phyloP scores from a whole-genome alignment of 2,888 invertebrate species.

The Meandrusa payeni region DNA sequence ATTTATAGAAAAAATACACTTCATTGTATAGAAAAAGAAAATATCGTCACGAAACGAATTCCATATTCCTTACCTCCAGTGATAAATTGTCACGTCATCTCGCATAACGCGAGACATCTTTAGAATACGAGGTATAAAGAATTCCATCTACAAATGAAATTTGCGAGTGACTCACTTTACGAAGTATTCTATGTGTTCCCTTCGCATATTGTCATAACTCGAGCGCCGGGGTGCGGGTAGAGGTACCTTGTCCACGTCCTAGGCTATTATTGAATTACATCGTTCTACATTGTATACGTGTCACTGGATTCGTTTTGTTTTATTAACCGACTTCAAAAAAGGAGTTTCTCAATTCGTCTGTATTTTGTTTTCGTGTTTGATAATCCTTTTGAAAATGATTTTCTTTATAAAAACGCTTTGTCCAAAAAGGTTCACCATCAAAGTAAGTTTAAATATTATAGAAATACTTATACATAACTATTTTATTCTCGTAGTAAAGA shows the following conservation, averaged over 20 bases:
- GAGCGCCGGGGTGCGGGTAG: constrained; percentile 1
- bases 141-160: constrained; percentile 24
- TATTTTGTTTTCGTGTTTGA: background rate
- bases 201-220: constrained; percentile 18
- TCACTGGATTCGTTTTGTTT: background rate
- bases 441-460: too few species aligned
- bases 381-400: too few species aligned
- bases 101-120: constrained; percentile 23
- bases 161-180: constrained; percentile 23
- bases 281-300: constrained; percentile 2
- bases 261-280: constrained; percentile 12
- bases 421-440: too few species aligned
- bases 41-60: constrained; percentile 3
- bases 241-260: constrained; percentile 15
- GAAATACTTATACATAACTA: too few species aligned
- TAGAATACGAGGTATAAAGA: constrained; percentile 22
- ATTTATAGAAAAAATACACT: too few species aligned
- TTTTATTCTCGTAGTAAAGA: constrained; percentile 18
- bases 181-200: constrained; percentile 19
- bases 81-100: constrained; percentile 23
- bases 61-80: constrained; percentile 2
- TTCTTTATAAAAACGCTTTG: too few species aligned
- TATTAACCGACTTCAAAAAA: too few species aligned
- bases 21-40: too few species aligned
- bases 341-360: too few species aligned